Base-by-base conservation (phyloP, 1,140 invertebrate genomes). In the Drosophila lacertosa region DNA sequence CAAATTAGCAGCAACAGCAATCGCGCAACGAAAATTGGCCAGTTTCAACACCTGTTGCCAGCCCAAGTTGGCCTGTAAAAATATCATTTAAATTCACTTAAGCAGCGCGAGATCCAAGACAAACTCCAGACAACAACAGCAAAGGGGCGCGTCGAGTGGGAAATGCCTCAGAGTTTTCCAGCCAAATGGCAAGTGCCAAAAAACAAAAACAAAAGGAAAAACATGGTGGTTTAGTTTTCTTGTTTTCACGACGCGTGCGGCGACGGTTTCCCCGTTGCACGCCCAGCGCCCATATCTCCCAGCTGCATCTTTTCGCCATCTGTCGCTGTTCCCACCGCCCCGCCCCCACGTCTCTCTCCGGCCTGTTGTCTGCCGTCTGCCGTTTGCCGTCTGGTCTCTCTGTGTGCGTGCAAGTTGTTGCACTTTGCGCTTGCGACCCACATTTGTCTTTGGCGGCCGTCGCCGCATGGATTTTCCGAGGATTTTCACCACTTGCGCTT, bases 81-180 rank as follows among this genome's bases (percentile, higher is more conserved):
- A 81, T 81, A 81, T 74, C 81, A 84, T 84, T 84, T 81, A 84
- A 84, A 77, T 86, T 86, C 77, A 81, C 77, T 84, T 84, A 81
- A 84, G 77, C 74, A 57, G 47, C 62, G 45, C 67, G 58, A 80
- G 44, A 65, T 42, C 51, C 60, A 53, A 53, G 63, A 51, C n/a
- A 48, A 76, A 68, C 63, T 42, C 18, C 47, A 59, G 42, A 48
- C 64, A 42, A 54, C 63, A 39, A 59, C 29, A 15, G 35, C 13
- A 22, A 51, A 9, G 6, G 13, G 18, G 50, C n/a, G 33, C 2
- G 39, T 24, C 26, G 62, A 53, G 10, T 16, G 60, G 15, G 42
- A 50, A 18, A 29, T 53, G 11, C 40, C 24, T 32, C 42, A 10
- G 20, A 16, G 24, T 45, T 37, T 42, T 45, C 68, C 58, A 69